Conservation (phyloP, 2,888 invertebrate species). For the Drymonia ruficornis region DNA sequence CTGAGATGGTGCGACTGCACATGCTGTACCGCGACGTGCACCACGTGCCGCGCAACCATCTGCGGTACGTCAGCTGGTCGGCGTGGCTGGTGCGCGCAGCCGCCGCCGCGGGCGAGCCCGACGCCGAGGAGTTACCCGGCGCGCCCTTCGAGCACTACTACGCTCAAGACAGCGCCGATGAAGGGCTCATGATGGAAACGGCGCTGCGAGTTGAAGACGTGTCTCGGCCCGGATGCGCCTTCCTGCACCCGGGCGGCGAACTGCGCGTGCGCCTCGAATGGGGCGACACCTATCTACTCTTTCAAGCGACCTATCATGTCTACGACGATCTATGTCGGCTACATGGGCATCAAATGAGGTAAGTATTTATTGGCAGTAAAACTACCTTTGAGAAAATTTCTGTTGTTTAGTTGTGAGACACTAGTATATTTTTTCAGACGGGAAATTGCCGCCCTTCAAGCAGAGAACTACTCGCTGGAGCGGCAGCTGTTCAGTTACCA, state of each 20-base stretch:
- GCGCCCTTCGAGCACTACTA: constrained; percentile 92
- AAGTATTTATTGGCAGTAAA: constrained; percentile 33
- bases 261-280: constrained; percentile 92
- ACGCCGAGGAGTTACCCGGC: constrained; percentile 88
- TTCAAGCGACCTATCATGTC: constrained; percentile 92
- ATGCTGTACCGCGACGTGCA: constrained; percentile 91
- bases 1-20: constrained; percentile 89
- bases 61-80: constrained; percentile 89
- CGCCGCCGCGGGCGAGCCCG: constrained; percentile 85
- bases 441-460: constrained; percentile 91
- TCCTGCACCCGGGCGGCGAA: constrained; percentile 89
- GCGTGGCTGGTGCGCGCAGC: constrained; percentile 86
- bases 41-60: constrained; percentile 91
- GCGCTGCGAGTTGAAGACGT: constrained; percentile 89
- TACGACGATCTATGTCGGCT: constrained; percentile 92
- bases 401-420: neutral
- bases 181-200: constrained; percentile 93
- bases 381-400: neutral
- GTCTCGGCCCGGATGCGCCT: constrained; percentile 88
- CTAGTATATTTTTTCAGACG: constrained; percentile 80
- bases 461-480: constrained; percentile 93
- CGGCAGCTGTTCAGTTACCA: constrained; percentile 93
- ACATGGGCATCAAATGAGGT: constrained; percentile 94
- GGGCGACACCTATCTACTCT: constrained; percentile 92
- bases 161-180: constrained; percentile 91